These are phyloP conservation scores for Aphrophora alni DNA, from an alignment of 2,888 invertebrate genomes.

Conservation along the genomic window DNA sequence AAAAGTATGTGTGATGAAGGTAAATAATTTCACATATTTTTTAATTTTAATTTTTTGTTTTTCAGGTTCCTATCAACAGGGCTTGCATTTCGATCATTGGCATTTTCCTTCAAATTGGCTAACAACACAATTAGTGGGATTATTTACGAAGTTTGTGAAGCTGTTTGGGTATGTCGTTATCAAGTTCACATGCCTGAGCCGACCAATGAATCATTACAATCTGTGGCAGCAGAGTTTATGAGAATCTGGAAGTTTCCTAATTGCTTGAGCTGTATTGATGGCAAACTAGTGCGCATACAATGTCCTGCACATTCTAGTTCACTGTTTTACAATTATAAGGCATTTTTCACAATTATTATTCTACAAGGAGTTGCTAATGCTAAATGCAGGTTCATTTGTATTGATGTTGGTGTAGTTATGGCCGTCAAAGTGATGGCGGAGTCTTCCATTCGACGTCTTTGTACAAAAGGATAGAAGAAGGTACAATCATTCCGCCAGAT, in stretches of 20 bases:
- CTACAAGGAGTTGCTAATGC: constrained; percentile 22
- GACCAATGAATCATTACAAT: background rate
- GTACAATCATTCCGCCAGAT: too few relatives aligned
- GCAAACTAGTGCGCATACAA: constrained; percentile 1
- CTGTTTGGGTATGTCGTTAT: background rate
- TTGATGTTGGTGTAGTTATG: too few relatives aligned
- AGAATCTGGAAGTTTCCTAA: constrained; percentile 9
- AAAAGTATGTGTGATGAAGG: too few relatives aligned
- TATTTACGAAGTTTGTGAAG: background rate
- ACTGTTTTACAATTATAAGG: constrained; percentile 13
- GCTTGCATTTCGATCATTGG: too few relatives aligned
- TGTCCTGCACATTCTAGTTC: constrained; percentile 4
- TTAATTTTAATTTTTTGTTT: too few relatives aligned
- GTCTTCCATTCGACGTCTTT: too few relatives aligned
- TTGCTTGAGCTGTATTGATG: constrained; percentile 11
- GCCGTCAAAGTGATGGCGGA: too few relatives aligned
- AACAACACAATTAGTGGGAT: background rate
- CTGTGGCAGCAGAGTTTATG: background rate
- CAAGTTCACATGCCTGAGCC: background rate
- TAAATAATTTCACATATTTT: too few relatives aligned
- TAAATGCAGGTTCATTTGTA: constrained; percentile 4
- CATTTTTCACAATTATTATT: constrained; percentile 12
- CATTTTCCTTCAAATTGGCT: too few relatives aligned
- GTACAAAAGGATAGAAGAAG: too few relatives aligned
- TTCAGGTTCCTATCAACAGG: too few relatives aligned